Evolutionary conservation across 2,888 invertebrate species (phyloP).

Genomic region (Pasiphila rectangulata): DNA sequence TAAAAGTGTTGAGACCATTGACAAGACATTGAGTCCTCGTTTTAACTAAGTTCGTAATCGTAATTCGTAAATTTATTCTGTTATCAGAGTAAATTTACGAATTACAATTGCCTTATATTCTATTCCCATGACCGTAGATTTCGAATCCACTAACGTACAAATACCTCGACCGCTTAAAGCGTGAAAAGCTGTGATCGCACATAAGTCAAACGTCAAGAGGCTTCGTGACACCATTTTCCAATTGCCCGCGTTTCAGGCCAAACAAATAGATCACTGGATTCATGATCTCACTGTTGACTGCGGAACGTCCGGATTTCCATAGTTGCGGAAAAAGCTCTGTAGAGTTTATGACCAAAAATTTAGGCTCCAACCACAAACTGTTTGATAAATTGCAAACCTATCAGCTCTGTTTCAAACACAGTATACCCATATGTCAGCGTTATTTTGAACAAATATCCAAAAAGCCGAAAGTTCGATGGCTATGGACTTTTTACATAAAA

Average conservation of each 20-base stretch:
- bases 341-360: too few relatives aligned
- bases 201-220: constrained; percentile 67
- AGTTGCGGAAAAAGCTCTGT: background rate
- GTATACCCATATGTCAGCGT: too few relatives aligned
- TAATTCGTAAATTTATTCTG: too few relatives aligned
- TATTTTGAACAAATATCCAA: too few relatives aligned
- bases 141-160: constrained; percentile 14
- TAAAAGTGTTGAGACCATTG: too few relatives aligned
- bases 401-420: background rate
- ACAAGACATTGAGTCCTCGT: too few relatives aligned
- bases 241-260: constrained; percentile 57
- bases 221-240: constrained; percentile 67
- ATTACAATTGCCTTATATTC: too few relatives aligned
- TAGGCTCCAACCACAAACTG: background rate
- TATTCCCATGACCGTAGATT: constrained; percentile 7
- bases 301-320: constrained; percentile 14
- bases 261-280: constrained; percentile 59
- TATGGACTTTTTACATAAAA: too few relatives aligned
- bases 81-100: too few relatives aligned
- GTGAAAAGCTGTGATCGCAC: constrained; percentile 47
- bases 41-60: too few relatives aligned
- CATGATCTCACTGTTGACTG: constrained; percentile 24
- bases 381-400: background rate
- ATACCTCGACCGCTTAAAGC: constrained; percentile 39
- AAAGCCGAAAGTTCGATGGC: too few relatives aligned